A percentile compares a stretch with the other conserved stretches of the same genome.
phyloP scores from a whole-genome alignment of 1,140 invertebrate species.

The Drosophila pseudoobscura region DNA sequence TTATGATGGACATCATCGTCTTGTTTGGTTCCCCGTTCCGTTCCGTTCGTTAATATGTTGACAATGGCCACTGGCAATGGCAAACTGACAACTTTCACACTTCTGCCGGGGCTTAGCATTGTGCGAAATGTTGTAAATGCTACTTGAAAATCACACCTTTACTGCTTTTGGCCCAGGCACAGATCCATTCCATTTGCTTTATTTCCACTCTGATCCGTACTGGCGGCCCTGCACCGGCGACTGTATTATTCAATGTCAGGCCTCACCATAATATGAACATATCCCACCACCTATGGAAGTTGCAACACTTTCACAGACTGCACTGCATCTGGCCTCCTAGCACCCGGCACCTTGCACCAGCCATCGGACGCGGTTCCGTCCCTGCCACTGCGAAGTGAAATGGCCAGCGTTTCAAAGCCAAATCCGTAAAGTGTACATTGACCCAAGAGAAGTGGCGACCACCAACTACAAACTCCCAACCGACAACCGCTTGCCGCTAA shows the following conservation, averaged over 20 bases:
- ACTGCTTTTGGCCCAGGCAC: constrained; percentile 45
- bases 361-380: neutral
- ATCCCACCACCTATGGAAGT: constrained; percentile 25
- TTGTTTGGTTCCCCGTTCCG: constrained; percentile 35
- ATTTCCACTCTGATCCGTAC: neutral
- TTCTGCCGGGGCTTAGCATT: constrained; percentile 45
- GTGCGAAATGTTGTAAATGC: constrained; percentile 53
- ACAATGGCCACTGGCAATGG: constrained; percentile 64
- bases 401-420: constrained; percentile 51
- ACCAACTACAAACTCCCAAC: constrained; percentile 28
- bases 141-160: constrained; percentile 52
- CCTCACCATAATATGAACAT: constrained; percentile 38
- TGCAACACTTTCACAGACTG: constrained; percentile 77
- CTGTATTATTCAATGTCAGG: constrained; percentile 77
- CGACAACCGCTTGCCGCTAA: constrained; percentile 9
- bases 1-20: constrained; percentile 22
- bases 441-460: constrained; percentile 46
- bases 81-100: constrained; percentile 79
- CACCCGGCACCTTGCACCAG: constrained; percentile 13
- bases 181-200: constrained; percentile 28
- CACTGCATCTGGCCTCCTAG: constrained; percentile 17
- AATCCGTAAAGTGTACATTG: constrained; percentile 80
- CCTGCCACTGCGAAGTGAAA: constrained; percentile 52
- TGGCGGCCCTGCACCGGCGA: constrained; percentile 9
- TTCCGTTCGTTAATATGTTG: constrained; percentile 66